Conservation (phyloP, 2,888 invertebrate species). For the Papilio elwesi region DNA sequence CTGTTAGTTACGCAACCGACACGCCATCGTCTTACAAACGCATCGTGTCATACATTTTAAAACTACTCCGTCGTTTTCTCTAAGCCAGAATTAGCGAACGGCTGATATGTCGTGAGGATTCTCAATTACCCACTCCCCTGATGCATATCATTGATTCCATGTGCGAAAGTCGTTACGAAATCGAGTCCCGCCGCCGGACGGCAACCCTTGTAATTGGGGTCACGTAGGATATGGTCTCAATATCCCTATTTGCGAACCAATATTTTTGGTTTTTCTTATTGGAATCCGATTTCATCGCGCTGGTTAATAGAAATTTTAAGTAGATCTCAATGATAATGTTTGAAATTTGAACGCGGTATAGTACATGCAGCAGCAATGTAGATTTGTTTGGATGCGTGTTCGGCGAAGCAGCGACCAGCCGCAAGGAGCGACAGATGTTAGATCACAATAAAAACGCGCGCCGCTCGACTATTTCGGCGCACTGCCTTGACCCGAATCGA, state of each 20-base stretch:
- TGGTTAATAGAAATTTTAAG: background rate
- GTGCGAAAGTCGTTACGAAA: slow-evolving; percentile 20
- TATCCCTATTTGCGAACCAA: background rate
- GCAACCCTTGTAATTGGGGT: background rate
- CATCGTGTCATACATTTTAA: slow-evolving; percentile 36
- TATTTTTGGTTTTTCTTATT: background rate
- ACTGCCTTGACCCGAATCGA: slow-evolving; percentile 83
- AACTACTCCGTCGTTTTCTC: slow-evolving; percentile 18
- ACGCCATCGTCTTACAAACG: slow-evolving; percentile 48
- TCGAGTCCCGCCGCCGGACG: background rate
- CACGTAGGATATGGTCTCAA: background rate
- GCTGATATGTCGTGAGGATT: background rate
- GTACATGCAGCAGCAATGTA: background rate
- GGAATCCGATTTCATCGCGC: slow-evolving; percentile 16
- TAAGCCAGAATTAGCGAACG: slow-evolving; percentile 1
- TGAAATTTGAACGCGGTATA: background rate
- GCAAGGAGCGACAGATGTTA: slow-evolving; percentile 77
- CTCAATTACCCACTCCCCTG: slow-evolving; percentile 5
- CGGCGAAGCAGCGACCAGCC: slow-evolving; percentile 53
- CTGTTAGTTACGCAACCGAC: slow-evolving; percentile 67
- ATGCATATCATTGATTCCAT: slow-evolving; percentile 16
- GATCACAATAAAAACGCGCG: slow-evolving; percentile 82
- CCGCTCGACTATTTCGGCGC: slow-evolving; percentile 82
- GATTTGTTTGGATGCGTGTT: slow-evolving; percentile 42
- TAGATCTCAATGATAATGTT: background rate